Evolutionary conservation across 2,113 vertebrate species (phyloP), one percentile per base, ranked within the genome.

Genomic region (Microcebus griseorufus): DNA sequence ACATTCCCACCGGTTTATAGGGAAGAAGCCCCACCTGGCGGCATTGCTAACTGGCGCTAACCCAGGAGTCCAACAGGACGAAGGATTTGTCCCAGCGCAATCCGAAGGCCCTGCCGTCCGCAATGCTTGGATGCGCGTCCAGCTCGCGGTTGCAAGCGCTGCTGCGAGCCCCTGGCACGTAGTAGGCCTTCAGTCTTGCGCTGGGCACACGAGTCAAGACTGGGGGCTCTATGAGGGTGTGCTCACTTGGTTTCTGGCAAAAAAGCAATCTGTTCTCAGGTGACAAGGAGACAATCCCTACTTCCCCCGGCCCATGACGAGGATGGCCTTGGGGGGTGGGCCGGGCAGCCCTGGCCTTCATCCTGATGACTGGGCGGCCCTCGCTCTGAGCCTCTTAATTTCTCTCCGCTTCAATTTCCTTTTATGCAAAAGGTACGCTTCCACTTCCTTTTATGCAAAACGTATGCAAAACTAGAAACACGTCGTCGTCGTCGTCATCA

Each of bases 1-100:
- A 84, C 96, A 95, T 97, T 62, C 95, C 93, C 95, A 70, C 96
- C 97, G 96, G 97, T 97, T 97, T 98, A 98, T 97, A 96, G 81
- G 84, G 92, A 96, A 97, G 76, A 73, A 97, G 92, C 92, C 90
- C 62, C 73, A 96, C 96, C 96, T 98, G 96, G 95, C 94, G 89
- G 81, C 78, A 34, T 25, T 60, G 62, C 5, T 92, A 88, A 97
- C 79, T 97, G 96, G 96, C 90, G 78, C 93, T 87, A 39, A 58
- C 81, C 92, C 92, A 85, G n/a, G 72, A 95, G 87, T 69, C 88
- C 91, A 55, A 62, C 89, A 39, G 93, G 96, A 97, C 51, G 42
- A 72, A 96, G 78, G 58, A 16, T 89, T 95, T 96, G 80, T 53
- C 67, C 93, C 29, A 23, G 75, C 65, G 93, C 88, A 78, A 55